These are phyloP conservation scores for Cygnus atratus DNA, from an alignment of 2,113 vertebrate species.

Conservation along the genomic window DNA sequence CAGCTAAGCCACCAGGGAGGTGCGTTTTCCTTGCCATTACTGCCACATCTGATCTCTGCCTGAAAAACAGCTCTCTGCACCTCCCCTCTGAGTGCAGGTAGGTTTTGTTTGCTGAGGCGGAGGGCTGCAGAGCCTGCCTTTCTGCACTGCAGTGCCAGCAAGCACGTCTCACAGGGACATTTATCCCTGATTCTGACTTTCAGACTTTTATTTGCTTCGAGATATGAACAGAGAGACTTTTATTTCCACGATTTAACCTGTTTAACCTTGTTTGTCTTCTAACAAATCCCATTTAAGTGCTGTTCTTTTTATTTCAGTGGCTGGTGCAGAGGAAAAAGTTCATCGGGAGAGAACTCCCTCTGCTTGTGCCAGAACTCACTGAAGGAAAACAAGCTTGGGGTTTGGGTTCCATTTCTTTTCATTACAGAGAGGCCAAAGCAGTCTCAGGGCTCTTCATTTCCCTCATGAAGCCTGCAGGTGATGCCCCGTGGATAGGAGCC, in stretches of 20 bases:
- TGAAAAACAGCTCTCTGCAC: neutral
- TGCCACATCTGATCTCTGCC: neutral
- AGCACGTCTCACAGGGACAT: neutral
- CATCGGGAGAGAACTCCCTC: neutral
- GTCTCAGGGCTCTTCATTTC: neutral
- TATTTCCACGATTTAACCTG: slow-evolving; percentile 5
- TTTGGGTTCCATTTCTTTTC: neutral
- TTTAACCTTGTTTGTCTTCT: slow-evolving; percentile 27
- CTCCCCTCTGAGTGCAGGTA: neutral
- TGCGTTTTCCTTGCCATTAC: neutral
- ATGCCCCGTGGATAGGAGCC: neutral
- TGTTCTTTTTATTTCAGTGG: slow-evolving; percentile 1
- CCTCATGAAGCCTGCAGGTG: neutral
- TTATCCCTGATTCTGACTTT: neutral
- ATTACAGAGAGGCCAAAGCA: neutral
- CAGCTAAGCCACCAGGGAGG: neutral
- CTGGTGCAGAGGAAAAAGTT: neutral
- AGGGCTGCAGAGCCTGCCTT: neutral
- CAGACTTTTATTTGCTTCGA: neutral
- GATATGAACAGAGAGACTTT: neutral
- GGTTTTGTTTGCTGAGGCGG: neutral
- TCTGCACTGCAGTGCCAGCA: neutral
- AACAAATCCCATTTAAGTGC: slow-evolving; percentile 3
- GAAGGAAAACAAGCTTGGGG: neutral
- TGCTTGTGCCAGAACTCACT: neutral